Conservation (phyloP, 2,797 vertebrate genomes). For the Myotis findleyi region DNA sequence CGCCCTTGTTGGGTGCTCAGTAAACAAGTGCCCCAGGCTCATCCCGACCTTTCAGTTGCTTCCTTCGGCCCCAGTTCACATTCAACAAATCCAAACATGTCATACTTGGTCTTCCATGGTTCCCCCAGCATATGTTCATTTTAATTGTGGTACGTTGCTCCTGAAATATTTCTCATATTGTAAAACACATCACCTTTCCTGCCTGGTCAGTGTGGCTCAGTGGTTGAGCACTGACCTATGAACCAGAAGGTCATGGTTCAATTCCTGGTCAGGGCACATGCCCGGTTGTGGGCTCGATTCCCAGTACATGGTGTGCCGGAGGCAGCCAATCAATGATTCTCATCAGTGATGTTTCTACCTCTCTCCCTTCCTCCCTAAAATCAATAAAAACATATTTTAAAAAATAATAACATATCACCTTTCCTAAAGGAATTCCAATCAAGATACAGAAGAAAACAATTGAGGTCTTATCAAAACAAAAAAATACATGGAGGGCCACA, state of each 20-base stretch:
- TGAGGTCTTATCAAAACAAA: conserved; percentile 59
- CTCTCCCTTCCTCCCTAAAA: no score
- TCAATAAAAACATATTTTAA: no score
- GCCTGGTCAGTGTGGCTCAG: no score
- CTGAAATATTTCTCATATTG: conserved; percentile 52
- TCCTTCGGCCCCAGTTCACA: neutral
- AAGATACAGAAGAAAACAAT: conserved; percentile 61
- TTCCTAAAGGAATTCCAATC: conserved; percentile 47
- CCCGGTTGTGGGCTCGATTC: no score
- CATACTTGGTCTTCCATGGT: neutral
- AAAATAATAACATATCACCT: conserved; percentile 28
- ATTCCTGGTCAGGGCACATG: no score
- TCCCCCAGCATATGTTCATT: neutral
- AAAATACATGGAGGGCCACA: conserved; percentile 42
- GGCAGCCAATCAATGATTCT: no score
- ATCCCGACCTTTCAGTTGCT: neutral
- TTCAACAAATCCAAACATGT: conserved; percentile 30
- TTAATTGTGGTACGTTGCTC: neutral
- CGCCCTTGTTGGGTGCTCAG: neutral
- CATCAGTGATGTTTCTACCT: no score
- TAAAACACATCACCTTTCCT: conserved; percentile 46
- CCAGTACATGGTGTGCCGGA: no score
- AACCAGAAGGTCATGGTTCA: no score
- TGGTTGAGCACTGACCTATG: no score
- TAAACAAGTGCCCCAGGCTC: neutral